phyloP scores from a whole-genome alignment of 2,113 vertebrate genomes.

The Ovis aries region DNA sequence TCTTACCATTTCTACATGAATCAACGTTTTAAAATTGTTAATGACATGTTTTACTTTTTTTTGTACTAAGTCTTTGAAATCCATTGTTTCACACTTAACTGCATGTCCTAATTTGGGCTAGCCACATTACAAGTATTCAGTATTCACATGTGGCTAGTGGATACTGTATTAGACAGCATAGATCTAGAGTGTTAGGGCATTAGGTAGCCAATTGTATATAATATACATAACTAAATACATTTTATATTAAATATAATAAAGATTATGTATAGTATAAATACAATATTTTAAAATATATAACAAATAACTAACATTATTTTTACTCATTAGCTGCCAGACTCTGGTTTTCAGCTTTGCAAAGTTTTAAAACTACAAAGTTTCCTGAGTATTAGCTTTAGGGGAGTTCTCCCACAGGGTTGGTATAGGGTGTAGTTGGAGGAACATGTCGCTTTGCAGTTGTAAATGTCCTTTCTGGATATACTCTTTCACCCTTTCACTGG shows the following conservation, averaged over 20 bases:
- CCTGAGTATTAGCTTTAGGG: background rate
- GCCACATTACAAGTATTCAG: background rate
- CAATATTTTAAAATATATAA: background rate
- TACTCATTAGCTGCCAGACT: background rate
- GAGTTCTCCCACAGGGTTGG: background rate
- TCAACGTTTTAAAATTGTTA: background rate
- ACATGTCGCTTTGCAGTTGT: background rate
- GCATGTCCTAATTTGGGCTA: background rate
- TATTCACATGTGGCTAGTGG: background rate
- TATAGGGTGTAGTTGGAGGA: background rate
- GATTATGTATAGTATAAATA: background rate
- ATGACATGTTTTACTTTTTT: background rate
- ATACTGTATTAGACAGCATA: background rate
- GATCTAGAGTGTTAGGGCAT: background rate
- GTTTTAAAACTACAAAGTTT: background rate
- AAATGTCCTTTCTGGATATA: background rate
- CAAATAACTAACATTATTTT: background rate
- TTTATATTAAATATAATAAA: background rate
- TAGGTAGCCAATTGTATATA: background rate
- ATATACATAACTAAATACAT: background rate
- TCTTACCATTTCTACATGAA: background rate
- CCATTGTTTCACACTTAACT: background rate
- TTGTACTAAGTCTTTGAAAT: background rate
- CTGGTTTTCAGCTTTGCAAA: constrained; percentile 10
- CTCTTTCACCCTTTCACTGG: background rate